phyloP scores from a whole-genome alignment of 2,113 vertebrate genomes.

The Anoura caudifer region DNA sequence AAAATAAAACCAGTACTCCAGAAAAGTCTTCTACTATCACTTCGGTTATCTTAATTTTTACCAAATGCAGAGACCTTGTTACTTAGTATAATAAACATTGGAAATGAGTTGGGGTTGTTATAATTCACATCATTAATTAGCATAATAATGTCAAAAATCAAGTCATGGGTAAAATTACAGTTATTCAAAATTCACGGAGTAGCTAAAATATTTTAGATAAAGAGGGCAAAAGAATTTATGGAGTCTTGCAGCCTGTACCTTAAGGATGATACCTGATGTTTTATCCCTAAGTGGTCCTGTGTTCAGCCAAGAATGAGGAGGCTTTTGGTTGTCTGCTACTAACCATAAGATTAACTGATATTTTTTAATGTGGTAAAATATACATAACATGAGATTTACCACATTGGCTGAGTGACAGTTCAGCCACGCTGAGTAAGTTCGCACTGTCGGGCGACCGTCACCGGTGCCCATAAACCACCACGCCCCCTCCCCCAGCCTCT shows the following conservation, averaged over 20 bases:
- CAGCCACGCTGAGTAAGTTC: not conserved
- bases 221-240: not conserved
- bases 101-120: not conserved
- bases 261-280: not conserved
- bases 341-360: not conserved
- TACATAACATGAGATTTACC: not conserved
- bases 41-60: not conserved
- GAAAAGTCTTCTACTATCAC: not conserved
- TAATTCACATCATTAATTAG: not conserved
- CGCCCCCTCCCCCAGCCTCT: not conserved
- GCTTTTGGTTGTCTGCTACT: not conserved
- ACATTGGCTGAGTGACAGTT: not conserved
- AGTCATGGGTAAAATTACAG: not conserved
- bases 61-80: not conserved
- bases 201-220: not conserved
- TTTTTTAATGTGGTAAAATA: not conserved
- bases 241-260: not conserved
- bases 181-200: not conserved
- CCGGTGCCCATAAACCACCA: not conserved
- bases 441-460: not conserved
- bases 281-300: not conserved
- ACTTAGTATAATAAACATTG: not conserved
- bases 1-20: not conserved
- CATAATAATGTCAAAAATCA: not conserved
- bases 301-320: not conserved